Conservation (phyloP, 1,140 invertebrate species). For the Cotesia vestalis region DNA sequence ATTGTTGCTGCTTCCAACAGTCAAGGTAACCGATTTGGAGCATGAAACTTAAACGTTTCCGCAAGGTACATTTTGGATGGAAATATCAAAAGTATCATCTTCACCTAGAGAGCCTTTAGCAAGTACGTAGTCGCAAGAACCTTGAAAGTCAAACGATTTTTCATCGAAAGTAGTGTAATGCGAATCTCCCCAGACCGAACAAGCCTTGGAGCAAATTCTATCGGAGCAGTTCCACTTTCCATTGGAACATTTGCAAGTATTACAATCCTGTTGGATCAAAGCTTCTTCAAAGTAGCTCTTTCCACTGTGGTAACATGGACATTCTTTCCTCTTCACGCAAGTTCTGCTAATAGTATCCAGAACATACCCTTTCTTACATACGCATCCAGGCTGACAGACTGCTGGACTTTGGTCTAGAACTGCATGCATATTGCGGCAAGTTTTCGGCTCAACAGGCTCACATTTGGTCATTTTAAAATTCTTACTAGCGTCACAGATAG, state of each 20-base stretch:
- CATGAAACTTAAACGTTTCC: conserved; percentile 87
- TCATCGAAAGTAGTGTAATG: conserved; percentile 90
- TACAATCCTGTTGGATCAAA: conserved; percentile 82
- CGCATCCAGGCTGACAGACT: conserved; percentile 79
- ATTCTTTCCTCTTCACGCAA: conserved; percentile 76
- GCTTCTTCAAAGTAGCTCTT: conserved; percentile 81
- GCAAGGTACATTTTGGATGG: conserved; percentile 83
- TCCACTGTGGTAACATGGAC: conserved; percentile 89
- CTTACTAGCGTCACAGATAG: conserved; percentile 69
- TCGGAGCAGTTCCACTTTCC: conserved; percentile 77
- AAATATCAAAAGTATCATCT: conserved; percentile 74
- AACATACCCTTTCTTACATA: conserved; percentile 80
- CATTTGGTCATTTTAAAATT: conserved; percentile 82
- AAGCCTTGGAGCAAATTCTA: conserved; percentile 74
- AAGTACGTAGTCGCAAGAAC: conserved; percentile 85
- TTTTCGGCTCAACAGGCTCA: conserved; percentile 75
- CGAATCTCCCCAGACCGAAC: conserved; percentile 85
- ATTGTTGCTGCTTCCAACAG: conserved; percentile 65
- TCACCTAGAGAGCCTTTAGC: conserved; percentile 74
- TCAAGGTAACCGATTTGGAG: conserved; percentile 81
- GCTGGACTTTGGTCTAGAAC: conserved; percentile 56
- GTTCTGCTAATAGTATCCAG: conserved; percentile 72
- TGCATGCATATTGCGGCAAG: conserved; percentile 83
- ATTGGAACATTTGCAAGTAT: conserved; percentile 75
- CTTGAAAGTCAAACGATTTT: conserved; percentile 84